Evolutionary conservation across 2,113 vertebrate species (phyloP).

Genomic region (Dunckerocampus dactyliophorus): DNA sequence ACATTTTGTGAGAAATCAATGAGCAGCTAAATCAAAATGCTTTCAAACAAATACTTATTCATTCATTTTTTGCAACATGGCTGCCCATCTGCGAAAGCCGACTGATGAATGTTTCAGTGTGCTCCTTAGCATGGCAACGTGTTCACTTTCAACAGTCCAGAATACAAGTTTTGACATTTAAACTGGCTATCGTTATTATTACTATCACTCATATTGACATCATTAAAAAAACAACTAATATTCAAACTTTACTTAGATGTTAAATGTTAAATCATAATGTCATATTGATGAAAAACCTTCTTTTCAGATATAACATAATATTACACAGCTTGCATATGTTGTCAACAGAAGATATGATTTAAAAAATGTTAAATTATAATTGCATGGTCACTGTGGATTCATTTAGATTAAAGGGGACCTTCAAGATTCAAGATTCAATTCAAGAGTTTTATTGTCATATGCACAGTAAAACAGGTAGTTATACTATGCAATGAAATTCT

Average conservation of each 20-base stretch:
- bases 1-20: slow-evolving; percentile 34
- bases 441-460: too few species aligned
- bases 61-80: slow-evolving; percentile 13
- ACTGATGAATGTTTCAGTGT: slow-evolving; percentile 7
- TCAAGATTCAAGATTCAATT: too few species aligned
- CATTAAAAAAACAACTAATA: neutral
- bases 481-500: too few species aligned
- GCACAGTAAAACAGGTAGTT: too few species aligned
- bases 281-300: too few species aligned
- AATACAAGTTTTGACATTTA: neutral
- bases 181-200: neutral
- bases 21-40: slow-evolving; percentile 24
- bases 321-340: too few species aligned
- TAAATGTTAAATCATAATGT: neutral
- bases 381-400: too few species aligned
- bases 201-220: neutral
- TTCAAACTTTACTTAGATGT: neutral
- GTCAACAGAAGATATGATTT: too few species aligned
- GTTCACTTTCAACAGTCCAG: neutral
- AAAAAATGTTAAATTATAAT: too few species aligned
- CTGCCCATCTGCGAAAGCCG: slow-evolving; percentile 2
- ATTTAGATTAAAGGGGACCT: too few species aligned
- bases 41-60: slow-evolving; percentile 28
- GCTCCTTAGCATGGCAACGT: slow-evolving; percentile 5
- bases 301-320: too few species aligned